Evolutionary conservation across 2,888 invertebrate genomes (phyloP).

Genomic region (Eudasyphora cyanicolor): DNA sequence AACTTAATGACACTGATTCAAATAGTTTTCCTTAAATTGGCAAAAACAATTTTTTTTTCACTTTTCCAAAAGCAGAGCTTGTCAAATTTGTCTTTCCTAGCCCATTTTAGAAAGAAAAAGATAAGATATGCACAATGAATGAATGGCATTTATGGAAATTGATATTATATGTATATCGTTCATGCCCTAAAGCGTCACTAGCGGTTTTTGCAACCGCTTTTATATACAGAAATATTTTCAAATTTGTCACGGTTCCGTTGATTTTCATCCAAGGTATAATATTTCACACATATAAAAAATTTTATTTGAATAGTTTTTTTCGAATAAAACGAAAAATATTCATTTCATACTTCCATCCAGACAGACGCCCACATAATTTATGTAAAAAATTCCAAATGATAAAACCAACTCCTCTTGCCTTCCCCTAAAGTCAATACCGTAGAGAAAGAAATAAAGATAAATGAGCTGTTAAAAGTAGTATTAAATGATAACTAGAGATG

Average conservation of each 20-base stretch:
- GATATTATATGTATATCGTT: too few relatives aligned
- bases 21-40: too few relatives aligned
- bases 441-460: background rate
- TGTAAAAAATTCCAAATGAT: background rate
- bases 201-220: background rate
- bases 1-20: too few relatives aligned
- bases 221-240: background rate
- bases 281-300: constrained; percentile 23
- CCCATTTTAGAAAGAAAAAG: too few relatives aligned
- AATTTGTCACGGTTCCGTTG: constrained; percentile 7
- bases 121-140: too few relatives aligned
- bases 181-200: background rate
- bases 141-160: too few relatives aligned
- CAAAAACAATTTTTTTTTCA: too few relatives aligned
- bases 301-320: constrained; percentile 22
- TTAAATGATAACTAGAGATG: background rate
- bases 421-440: background rate
- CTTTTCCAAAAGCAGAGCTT: too few relatives aligned
- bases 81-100: too few relatives aligned
- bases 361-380: constrained; percentile 1
- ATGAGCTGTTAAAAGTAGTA: background rate
- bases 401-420: background rate
- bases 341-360: background rate
- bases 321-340: background rate
- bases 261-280: background rate